phyloP scores from a whole-genome alignment of 2,113 vertebrate genomes.

The Corythaixoides concolor region DNA sequence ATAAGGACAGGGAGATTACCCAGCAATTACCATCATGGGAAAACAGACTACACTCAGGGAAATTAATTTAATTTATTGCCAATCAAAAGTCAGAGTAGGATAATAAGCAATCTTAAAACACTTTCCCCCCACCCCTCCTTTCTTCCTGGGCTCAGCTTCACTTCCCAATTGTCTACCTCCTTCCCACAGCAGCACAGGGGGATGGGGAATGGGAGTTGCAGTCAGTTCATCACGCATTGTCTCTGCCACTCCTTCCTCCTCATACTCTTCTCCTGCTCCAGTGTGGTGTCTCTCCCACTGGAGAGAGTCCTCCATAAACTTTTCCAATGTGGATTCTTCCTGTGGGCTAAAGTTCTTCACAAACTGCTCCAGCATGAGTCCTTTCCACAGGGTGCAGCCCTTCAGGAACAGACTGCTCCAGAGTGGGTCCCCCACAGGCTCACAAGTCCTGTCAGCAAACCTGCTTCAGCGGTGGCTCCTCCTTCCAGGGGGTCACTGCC shows the following conservation, averaged over 20 bases:
- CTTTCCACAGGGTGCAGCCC: accelerated
- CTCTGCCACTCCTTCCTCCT: not conserved
- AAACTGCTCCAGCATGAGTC: not conserved
- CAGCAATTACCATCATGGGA: not conserved
- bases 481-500: not conserved
- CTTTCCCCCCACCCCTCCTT: accelerated
- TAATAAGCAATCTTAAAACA: not conserved
- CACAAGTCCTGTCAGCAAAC: too few species aligned
- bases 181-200: accelerated
- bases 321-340: not conserved
- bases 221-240: not conserved
- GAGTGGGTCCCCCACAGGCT: accelerated
- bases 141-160: not conserved
- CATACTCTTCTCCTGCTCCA: not conserved
- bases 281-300: accelerated
- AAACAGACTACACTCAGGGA: not conserved
- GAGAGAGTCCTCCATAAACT: not conserved
- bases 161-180: not conserved
- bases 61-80: not conserved
- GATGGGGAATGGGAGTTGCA: accelerated
- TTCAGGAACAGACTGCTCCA: not conserved
- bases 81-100: not conserved
- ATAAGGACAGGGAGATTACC: not conserved
- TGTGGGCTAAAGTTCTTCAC: not conserved
- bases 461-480: too few species aligned